Evolutionary conservation across 2,797 vertebrate species (phyloP), one percentile per base, ranked within the genome.

Genomic region (Catharus ustulatus): DNA sequence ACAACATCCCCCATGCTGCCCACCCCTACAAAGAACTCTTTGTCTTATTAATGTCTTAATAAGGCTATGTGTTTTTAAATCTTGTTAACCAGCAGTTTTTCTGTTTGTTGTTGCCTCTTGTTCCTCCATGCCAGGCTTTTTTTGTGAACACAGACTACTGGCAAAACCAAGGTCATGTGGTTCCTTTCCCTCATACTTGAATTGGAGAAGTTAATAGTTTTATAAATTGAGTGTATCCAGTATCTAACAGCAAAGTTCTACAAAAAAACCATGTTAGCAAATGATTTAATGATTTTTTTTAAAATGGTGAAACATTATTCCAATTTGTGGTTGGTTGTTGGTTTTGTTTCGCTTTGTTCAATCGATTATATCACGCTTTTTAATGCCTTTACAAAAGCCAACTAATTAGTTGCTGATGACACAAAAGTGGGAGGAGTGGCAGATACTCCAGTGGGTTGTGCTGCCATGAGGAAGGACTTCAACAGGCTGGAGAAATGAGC

Each of bases 1-100:
- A n/a, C 10, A 73, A 15, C 4, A 36, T 57, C 11, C 49, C 3
- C 5, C 7, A 11, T 0, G 0, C 42, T 17, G 17, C 19, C 15
- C 62, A 45, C 13, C 10, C 13, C 30, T 48, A 15, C 6, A 2
- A 61, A 66, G 38, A 42, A 3, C 12, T 75, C 17, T 8, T 30
- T 61, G 24, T n/a, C 30, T 63, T 42, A 9, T 10, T 32, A 24
- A 16, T 62, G 6, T 15, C 20, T 69, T 57, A 43, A 30, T 66
- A 61, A 38, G 11, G 15, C 30, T 19, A 2, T 43, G 2, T 23
- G 16, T 29, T 38, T 42, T 78, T 45, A 34, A 27, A 26, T 38
- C 45, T 24, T 63, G 14, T 55, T 68, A 72, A 32, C 19, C 17
- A 68, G 22, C 13, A 51, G 21, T 49, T 62, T 72, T 92, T 67